A percentile compares a stretch with the other conserved stretches of the same genome.
Evolutionary conservation across 2,888 invertebrate species (phyloP).

Genomic region (Lasioglossum pauxillum): DNA sequence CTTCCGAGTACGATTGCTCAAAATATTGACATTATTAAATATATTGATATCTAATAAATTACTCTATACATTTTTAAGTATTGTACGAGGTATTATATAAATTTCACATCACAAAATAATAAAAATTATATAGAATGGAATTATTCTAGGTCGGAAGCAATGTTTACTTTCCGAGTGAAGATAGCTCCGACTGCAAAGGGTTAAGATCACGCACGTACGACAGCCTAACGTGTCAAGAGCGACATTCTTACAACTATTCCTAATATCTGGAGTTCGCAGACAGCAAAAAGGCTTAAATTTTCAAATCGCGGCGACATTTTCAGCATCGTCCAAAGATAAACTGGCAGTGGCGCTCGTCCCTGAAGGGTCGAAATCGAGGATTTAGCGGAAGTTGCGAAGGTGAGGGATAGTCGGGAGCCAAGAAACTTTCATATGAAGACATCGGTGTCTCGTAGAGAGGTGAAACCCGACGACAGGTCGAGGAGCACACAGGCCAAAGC

Average conservation of each 20-base stretch:
- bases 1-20: too few species aligned
- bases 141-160: too few species aligned
- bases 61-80: too few species aligned
- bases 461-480: constrained; percentile 11
- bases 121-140: too few species aligned
- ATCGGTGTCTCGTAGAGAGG: neutral
- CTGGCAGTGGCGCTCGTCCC: neutral
- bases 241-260: neutral
- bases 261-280: neutral
- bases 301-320: neutral
- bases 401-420: neutral
- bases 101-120: too few species aligned
- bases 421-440: neutral
- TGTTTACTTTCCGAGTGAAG: too few species aligned
- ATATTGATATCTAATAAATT: too few species aligned
- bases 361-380: neutral
- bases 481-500: neutral
- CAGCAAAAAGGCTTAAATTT: neutral
- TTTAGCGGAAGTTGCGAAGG: neutral
- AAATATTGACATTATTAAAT: too few species aligned
- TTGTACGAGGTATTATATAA: too few species aligned
- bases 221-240: neutral
- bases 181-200: too few species aligned
- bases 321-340: neutral
- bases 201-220: too few species aligned